Base-by-base conservation (phyloP, 2,888 invertebrate species). In the Acronicta aceris region DNA sequence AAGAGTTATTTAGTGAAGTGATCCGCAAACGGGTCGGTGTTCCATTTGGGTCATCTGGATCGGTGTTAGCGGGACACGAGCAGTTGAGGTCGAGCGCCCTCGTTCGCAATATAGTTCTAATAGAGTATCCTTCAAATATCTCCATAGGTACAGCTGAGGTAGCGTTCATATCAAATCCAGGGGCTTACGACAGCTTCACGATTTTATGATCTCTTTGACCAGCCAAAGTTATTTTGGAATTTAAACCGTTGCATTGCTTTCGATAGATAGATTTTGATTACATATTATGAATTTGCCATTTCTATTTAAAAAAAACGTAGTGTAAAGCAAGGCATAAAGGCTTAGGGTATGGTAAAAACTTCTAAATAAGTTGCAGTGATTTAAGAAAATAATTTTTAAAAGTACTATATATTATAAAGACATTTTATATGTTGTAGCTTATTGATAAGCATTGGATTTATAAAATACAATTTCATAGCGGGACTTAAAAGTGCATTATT, bases 11-110 rank as follows among this genome's bases (percentile, higher is more conserved):
- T 83, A 76, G 81, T 81, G 80, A 82, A 86, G 82, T 83, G 87
- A 84, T 87, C 83, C 79, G 80, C 80, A 83, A 88, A 87, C 84
- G 81, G 85, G 83, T 85, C 85, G 80, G 75, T 76, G 69, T 78
- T 79, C 74, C 83, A 89, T 89, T 84, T 87, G 81, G 90, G 89
- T 89, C 89, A 89, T 83, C 78, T 81, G 82, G 81, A 86, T 84
- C 68, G 75, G 82, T 86, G 87, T 86, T 85, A 87, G 78, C 81
- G 81, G 87, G 82, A 67, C 85, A 73, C 76, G 69, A 74, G 74
- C 81, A 79, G 74, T 76, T 71, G 78, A 72, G 72, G 74, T 78
- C 71, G 79, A 71, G 76, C 77, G 78, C 79, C 79, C 82, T 82
- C 78, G 69, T 50, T 78, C 81, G 79, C 80, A 81, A 81, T 81